Conservation (phyloP, 2,888 invertebrate species). For the Alentia gelatinosa region DNA sequence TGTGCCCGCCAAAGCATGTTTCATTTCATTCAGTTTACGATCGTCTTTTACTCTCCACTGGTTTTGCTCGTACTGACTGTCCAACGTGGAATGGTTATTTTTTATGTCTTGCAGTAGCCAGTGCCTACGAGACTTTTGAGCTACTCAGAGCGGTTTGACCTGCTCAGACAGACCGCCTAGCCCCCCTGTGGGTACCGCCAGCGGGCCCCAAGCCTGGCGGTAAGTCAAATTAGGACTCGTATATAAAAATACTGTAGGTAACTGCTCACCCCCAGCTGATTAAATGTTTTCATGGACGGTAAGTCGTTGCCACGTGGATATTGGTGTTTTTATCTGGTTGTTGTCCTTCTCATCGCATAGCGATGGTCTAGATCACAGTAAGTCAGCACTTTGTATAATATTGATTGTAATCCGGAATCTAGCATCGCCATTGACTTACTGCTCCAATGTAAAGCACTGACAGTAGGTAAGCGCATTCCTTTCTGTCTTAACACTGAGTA, state of each 20-base stretch:
- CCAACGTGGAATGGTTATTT: constrained; percentile 33
- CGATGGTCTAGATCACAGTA: not conserved
- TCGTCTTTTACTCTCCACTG: not conserved
- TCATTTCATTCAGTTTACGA: not conserved
- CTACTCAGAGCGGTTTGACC: not conserved
- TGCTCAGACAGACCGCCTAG: not conserved
- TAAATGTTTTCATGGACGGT: constrained; percentile 18
- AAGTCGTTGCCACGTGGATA: not conserved
- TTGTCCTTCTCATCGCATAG: not conserved
- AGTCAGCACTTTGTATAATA: not conserved
- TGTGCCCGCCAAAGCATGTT: not conserved
- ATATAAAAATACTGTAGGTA: not conserved
- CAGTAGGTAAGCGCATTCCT: constrained; percentile 20
- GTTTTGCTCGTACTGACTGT: not conserved
- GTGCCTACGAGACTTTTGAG: not conserved
- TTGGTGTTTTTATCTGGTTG: constrained; percentile 18
- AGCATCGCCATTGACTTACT: not conserved
- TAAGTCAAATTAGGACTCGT: constrained; percentile 7
- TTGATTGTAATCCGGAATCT: not conserved
- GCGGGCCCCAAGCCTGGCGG: constrained; percentile 20
- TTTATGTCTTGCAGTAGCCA: constrained; percentile 27
- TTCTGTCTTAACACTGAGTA: not conserved
- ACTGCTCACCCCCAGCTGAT: not conserved
- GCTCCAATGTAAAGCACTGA: not conserved
- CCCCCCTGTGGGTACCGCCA: not conserved